phyloP scores from a whole-genome alignment of 64 coral and sea anemone genomes.

The Montipora efflorescens region DNA sequence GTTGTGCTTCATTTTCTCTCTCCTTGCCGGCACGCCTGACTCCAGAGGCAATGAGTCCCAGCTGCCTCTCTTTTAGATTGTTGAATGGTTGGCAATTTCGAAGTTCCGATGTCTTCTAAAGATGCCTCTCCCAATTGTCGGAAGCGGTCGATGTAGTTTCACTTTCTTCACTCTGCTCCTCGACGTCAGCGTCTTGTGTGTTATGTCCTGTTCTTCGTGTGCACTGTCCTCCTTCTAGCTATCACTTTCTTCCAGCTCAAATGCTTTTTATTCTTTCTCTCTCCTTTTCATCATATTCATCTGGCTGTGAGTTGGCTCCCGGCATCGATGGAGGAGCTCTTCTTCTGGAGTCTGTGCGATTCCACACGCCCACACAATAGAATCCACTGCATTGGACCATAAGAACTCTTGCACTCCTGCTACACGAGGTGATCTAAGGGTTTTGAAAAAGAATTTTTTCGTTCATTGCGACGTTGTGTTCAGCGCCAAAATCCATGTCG shows the following conservation, averaged over 20 bases:
- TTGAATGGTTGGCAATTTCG: not conserved
- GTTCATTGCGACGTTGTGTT: conserved; percentile 22
- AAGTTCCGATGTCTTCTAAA: not conserved
- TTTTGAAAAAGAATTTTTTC: conserved; percentile 5
- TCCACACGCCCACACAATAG: conserved; percentile 16
- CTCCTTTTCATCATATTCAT: not conserved
- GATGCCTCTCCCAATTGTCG: not conserved
- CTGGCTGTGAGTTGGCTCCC: not conserved
- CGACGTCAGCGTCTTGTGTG: not conserved
- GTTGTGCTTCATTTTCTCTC: not conserved
- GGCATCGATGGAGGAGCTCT: not conserved
- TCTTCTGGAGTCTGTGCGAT: not conserved
- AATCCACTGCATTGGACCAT: conserved; percentile 3
- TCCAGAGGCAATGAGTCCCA: not conserved
- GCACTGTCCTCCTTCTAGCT: not conserved
- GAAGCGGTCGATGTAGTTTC: not conserved
- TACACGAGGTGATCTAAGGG: not conserved
- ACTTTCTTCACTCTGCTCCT: not conserved
- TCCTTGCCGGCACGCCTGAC: not conserved
- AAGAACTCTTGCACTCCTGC: not conserved
- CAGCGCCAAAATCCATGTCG: not conserved
- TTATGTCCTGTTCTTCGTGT: not conserved
- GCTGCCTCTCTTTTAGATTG: not conserved
- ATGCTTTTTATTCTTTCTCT: not conserved
- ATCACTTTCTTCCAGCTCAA: not conserved